Base-by-base conservation (phyloP, 2,888 invertebrate genomes). In the Prosapia bicincta region DNA sequence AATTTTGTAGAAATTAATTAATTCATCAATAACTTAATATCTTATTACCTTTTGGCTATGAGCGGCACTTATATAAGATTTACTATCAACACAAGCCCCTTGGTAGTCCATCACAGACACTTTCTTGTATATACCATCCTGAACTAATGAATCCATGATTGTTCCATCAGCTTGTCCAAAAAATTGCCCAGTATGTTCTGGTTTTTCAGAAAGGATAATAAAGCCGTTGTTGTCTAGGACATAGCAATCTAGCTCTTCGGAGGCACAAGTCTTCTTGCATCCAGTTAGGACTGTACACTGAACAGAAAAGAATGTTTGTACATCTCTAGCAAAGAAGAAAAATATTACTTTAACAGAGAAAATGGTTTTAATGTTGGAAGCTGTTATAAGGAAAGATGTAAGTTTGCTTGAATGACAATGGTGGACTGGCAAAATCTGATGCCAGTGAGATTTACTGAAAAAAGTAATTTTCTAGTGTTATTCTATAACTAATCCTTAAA, bases 131-230 rank as follows among this genome's bases (percentile, higher is more conserved):
- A 97, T 96, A 78, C 93, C 90, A 83, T 95, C 95, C 83, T 96
- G 95, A 0, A 97, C 96, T 72, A 96, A 85, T 0, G 95, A 95
- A 85, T 96, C 95, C 95, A 97, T 96, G 78, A 97, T 95, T 15
- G 96, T 96, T 24, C 96, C 96, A 84, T 97, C 97, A 66, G 97
- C 93, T 85, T 96, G 95, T 0, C 97, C 98, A 83, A 97, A 97
- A 86, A 98, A 98, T 82, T 92, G 90, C 0, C 97, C 97, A 0
- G 95, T 95, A 82, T 97, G 94, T 66, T 93, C 90, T 32, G 89
- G 88, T 80, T 93, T 92, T 85, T 97, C 96, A 0, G 96, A 96
- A 54, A 96, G 90, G 72, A 98, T 92, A 72, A 98, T 93, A 84
- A 96, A 98, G 15, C 97, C 98, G 84, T 96, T 97, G 85, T 97